A percentile compares a stretch with the other conserved stretches of the same genome.
Conservation (phyloP, 1,140 invertebrate species). For the Rhopalosiphum padi region DNA sequence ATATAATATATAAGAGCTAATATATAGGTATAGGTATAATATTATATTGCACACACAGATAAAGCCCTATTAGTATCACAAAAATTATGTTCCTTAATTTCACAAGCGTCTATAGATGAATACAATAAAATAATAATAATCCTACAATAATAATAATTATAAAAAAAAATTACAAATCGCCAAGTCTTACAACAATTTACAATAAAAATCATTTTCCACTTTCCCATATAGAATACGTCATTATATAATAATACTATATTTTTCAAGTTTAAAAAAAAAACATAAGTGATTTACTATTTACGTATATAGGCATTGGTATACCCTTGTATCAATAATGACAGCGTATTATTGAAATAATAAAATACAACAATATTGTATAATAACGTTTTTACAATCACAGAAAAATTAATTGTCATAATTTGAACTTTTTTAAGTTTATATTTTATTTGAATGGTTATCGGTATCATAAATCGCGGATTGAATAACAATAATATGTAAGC, state of each 20-base stretch:
- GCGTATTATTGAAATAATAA: not conserved
- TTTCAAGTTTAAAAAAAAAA: not conserved
- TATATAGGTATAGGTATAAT: not conserved
- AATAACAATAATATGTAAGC: not conserved
- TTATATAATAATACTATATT: not conserved
- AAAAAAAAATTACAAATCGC: not conserved
- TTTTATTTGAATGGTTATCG: not conserved
- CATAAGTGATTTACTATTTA: not conserved
- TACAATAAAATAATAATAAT: not conserved
- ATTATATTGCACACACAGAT: constrained; percentile 20
- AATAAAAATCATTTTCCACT: not conserved
- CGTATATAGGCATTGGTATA: not conserved
- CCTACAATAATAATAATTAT: no score
- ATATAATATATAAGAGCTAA: constrained; percentile 29
- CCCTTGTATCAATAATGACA: not conserved
- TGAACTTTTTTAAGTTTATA: not conserved
- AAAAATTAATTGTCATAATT: not conserved
- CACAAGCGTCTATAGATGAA: not conserved
- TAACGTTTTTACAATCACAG: constrained; percentile 1
- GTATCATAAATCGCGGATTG: not conserved
- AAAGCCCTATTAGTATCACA: constrained; percentile 21
- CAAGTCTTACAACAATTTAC: not conserved
- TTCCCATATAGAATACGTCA: not conserved
- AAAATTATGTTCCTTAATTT: not conserved
- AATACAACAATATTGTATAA: not conserved